A percentile compares a stretch with the other conserved stretches of the same genome.
phyloP scores from a whole-genome alignment of 2,113 vertebrate species.

The Addax nasomaculatus region DNA sequence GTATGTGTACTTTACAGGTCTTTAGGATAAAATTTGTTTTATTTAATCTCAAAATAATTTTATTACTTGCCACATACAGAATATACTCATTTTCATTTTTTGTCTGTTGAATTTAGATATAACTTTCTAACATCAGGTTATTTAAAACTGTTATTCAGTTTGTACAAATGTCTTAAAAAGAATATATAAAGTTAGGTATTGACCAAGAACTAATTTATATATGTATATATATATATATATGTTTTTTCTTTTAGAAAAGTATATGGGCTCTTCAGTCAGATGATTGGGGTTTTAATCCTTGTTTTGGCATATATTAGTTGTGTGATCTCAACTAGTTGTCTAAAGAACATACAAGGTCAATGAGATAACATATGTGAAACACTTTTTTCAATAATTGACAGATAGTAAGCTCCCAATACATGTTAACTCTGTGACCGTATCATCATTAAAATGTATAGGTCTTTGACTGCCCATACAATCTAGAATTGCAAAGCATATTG shows the following conservation, averaged over 20 bases:
- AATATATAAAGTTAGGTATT: background rate
- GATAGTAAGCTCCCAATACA: background rate
- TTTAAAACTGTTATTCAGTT: background rate
- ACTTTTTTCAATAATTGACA: background rate
- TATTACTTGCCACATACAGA: background rate
- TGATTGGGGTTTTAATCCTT: background rate
- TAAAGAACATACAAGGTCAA: background rate
- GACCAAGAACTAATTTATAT: background rate
- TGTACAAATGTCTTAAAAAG: background rate
- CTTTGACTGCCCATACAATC: background rate
- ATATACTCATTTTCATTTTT: background rate
- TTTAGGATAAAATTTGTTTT: background rate
- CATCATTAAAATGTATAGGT: background rate
- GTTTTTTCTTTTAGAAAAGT: background rate
- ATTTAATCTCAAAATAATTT: conserved; percentile 14
- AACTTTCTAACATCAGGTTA: background rate
- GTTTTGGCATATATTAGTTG: background rate
- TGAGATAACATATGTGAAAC: background rate
- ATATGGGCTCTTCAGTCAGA: background rate
- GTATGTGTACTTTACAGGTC: background rate
- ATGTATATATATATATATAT: too few relatives aligned
- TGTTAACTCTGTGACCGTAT: background rate
- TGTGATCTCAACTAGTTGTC: background rate
- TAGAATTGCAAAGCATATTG: background rate
- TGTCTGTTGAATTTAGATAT: background rate